Percentiles rank a stretch among this genome's conserved stretches.
Conservation (phyloP, 2,113 vertebrate genomes). For the Plotosus lineatus region DNA sequence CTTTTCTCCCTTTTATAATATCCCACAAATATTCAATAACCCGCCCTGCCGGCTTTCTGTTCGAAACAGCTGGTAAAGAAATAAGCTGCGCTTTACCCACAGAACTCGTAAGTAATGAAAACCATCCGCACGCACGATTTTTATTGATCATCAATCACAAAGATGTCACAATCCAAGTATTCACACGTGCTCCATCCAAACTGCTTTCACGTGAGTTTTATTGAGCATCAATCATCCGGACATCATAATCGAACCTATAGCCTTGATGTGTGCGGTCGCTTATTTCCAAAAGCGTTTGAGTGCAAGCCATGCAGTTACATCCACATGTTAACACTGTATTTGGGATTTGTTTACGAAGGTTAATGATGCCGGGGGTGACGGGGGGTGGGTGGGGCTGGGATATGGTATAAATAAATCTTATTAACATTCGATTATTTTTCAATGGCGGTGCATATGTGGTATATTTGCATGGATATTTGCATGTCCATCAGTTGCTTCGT, state of each 20-base stretch:
- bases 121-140: constrained; percentile 68
- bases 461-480: background rate
- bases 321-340: background rate
- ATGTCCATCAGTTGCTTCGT: background rate
- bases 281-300: constrained; percentile 46
- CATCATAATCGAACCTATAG: constrained; percentile 32
- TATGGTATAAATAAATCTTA: no score
- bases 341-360: background rate
- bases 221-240: constrained; percentile 14
- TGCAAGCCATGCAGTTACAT: background rate
- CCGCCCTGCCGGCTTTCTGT: no score
- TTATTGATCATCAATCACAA: constrained; percentile 72
- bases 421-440: background rate
- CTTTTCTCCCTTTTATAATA: constrained; percentile 33
- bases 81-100: constrained; percentile 60
- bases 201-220: constrained; percentile 37
- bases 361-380: background rate
- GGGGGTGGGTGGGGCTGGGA: no score
- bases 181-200: constrained; percentile 19
- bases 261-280: constrained; percentile 43
- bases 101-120: constrained; percentile 72
- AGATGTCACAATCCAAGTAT: constrained; percentile 43
- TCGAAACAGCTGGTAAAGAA: constrained; percentile 43
- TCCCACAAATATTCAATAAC: background rate
- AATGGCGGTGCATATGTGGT: background rate